These are phyloP conservation scores for Leptobrachium leishanense DNA, from an alignment of 2,113 vertebrate species.

Conservation along the genomic window DNA sequence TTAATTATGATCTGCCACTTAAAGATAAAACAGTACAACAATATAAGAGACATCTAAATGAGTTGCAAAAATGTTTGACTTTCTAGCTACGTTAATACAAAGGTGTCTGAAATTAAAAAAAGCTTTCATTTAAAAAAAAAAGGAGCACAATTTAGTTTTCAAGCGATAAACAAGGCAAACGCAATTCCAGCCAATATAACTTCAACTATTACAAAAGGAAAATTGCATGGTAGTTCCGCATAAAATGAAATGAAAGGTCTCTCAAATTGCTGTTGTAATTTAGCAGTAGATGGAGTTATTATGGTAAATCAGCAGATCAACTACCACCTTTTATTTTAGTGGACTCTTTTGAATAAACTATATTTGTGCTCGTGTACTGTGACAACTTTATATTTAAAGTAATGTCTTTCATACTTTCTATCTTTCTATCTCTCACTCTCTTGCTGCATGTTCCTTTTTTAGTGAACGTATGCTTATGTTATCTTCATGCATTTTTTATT, in stretches of 20 bases:
- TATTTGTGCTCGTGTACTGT: not conserved
- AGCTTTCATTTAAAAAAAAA: not conserved
- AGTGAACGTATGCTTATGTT: no score
- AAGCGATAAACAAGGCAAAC: conserved; percentile 2
- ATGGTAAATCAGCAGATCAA: conserved; percentile 10
- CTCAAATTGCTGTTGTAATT: conserved; percentile 18
- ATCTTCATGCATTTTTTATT: no score
- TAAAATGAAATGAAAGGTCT: conserved; percentile 15
- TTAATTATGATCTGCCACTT: no score
- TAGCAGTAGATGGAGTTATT: conserved; percentile 4
- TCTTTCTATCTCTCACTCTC: not conserved
- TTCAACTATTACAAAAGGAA: conserved; percentile 1
- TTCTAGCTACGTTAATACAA: no score
- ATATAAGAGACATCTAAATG: no score
- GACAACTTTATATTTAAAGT: not conserved
- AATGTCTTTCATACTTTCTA: not conserved
- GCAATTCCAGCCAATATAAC: not conserved
- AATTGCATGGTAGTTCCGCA: conserved; percentile 15
- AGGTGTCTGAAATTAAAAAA: not conserved
- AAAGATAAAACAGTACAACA: no score
- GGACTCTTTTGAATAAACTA: conserved; percentile 4
- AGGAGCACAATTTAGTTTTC: conserved; percentile 15
- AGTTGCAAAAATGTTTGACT: no score
- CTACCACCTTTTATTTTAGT: not conserved
- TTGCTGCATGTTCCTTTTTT: no score